Base-by-base conservation (phyloP, 2,113 vertebrate genomes). In the Melanostigma gelatinosum region DNA sequence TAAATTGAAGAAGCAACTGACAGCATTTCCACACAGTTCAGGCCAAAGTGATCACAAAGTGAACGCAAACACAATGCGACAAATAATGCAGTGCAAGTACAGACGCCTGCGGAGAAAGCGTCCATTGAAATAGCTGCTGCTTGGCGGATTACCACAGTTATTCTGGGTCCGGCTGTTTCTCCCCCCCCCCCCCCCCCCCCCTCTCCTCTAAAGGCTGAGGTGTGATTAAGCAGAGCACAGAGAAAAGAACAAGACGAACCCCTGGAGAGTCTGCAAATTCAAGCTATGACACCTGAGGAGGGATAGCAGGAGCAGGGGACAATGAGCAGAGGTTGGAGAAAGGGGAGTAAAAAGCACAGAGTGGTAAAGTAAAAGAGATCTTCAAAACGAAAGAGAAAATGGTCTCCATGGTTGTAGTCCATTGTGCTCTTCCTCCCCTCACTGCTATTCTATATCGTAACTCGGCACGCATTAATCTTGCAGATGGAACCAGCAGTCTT, bases 241-340 rank as follows among this genome's bases (percentile, higher is more conserved):
- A 61, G 63, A 69, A 78, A 84, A 65, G 80, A 68, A 78, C 63
- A 54, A 80, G 88, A 77, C 42, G 18, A 77, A 80, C 76, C 82
- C 91, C 89, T 2, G 79, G 86, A 70, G 83, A 85, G 86, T 0
- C 38, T 62, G 90, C 29, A 93, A 91, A 92, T 93, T 87, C 91
- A 69, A 89, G 80, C 82, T 86, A 87, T 88, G 85, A 84, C 92
- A 92, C 91, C 82, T 85, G 73, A 91, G 22, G 79, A 87, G 52
- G 48, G 40, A 84, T 24, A 54, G 48, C 54, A 44, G 46, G 63
- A 73, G 40, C 65, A 72, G 36, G 72, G 72, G 50, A 86, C 32
- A 78, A 70, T 64, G 62, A 62, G 16, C 11, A 22, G 54, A 63
- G 63, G 67, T 29, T 12, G 60, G 29, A 46, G 75, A 29, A 50